phyloP scores from a whole-genome alignment of 2,797 vertebrate genomes.

The Hyperoplus immaculatus region DNA sequence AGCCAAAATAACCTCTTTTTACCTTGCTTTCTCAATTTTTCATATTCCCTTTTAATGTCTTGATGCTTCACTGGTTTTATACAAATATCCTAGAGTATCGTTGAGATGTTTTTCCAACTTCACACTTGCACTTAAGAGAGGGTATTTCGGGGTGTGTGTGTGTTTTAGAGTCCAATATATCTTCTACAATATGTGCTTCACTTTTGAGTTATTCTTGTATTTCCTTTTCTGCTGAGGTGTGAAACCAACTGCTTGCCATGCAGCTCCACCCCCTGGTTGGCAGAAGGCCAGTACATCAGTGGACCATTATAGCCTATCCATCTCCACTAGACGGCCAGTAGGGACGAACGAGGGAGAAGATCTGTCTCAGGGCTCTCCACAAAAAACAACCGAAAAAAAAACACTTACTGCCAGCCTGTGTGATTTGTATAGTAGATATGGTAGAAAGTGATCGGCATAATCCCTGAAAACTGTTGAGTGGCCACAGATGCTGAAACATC shows the following conservation, averaged over 20 bases:
- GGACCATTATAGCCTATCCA: conserved; percentile 56
- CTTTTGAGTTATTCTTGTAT: conserved; percentile 62
- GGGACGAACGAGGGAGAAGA: conserved; percentile 47
- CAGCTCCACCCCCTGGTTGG: conserved; percentile 72
- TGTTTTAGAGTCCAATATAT: conserved; percentile 49
- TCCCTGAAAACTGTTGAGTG: conserved; percentile 45
- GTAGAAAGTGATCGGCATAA: conserved; percentile 34
- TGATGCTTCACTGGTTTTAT: conserved; percentile 28
- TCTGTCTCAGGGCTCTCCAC: conserved; percentile 42
- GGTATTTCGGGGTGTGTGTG: conserved; percentile 20
- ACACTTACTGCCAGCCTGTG: conserved; percentile 18
- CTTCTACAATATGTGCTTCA: conserved; percentile 36
- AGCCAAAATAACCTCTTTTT: background rate
- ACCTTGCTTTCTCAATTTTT: conserved; percentile 7
- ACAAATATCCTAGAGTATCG: conserved; percentile 21
- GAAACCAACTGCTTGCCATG: conserved; percentile 63
- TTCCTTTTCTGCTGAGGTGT: conserved; percentile 68
- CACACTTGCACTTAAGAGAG: conserved; percentile 11
- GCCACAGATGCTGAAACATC: conserved; percentile 34
- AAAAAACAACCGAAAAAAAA: conserved; percentile 25
- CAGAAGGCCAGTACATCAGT: conserved; percentile 62
- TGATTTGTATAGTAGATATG: conserved; percentile 18
- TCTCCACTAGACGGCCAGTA: conserved; percentile 50
- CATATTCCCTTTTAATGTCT: conserved; percentile 3
- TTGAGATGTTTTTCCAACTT: conserved; percentile 41